Evolutionary conservation across 2,888 invertebrate species (phyloP).

Genomic region (Plebejus argus): DNA sequence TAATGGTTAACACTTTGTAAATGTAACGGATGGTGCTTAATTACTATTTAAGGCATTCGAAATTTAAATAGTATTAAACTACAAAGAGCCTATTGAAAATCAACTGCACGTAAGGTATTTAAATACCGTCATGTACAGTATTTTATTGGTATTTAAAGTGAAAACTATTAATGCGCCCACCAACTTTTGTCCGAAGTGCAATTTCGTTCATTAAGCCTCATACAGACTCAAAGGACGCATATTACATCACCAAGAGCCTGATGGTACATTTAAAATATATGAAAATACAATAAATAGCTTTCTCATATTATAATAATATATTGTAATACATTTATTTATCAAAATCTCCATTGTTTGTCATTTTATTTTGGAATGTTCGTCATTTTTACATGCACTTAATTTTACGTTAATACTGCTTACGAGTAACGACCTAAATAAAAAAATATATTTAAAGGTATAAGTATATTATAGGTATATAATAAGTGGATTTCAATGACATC

Average conservation of each 20-base stretch:
- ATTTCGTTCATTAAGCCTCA: conserved; percentile 35
- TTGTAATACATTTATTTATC: conserved; percentile 27
- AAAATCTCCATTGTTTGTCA: conserved; percentile 19
- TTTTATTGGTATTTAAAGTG: background rate
- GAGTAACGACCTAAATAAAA: background rate
- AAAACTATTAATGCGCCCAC: background rate
- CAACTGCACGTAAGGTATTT: background rate
- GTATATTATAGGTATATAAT: no score
- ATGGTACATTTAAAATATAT: conserved; percentile 15
- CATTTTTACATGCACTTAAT: background rate
- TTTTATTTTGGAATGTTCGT: background rate
- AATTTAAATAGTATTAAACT: background rate
- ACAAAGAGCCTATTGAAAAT: background rate
- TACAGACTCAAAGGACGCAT: conserved; percentile 5
- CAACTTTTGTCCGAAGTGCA: conserved; percentile 4
- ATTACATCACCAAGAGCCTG: background rate
- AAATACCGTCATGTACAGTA: background rate
- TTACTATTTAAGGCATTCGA: background rate
- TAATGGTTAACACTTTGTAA: background rate
- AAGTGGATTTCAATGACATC: no score
- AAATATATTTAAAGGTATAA: no score
- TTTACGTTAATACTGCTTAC: background rate
- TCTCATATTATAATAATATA: conserved; percentile 22
- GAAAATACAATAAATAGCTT: conserved; percentile 11
- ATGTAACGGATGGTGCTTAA: background rate